phyloP scores from a whole-genome alignment of 2,888 invertebrate genomes.

The Imbricaverruca yamaguchii region DNA sequence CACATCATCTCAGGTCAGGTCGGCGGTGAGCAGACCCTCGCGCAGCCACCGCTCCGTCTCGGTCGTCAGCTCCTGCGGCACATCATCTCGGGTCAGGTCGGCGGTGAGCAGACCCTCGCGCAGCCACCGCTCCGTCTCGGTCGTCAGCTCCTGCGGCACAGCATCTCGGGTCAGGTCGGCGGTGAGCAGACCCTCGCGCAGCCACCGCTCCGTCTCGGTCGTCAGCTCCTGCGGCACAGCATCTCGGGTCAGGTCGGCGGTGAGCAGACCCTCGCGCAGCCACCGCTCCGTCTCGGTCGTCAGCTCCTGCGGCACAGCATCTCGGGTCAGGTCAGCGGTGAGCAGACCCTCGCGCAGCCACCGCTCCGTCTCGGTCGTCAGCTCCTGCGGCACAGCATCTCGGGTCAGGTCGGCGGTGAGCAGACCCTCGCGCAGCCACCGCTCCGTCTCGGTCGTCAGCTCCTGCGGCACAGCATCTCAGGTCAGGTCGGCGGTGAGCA shows the following conservation, averaged over 20 bases:
- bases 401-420: slow-evolving; percentile 50
- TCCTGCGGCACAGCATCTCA: no score
- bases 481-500: slow-evolving; percentile 49
- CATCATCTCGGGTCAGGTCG: no score
- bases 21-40: slow-evolving; percentile 37
- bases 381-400: not conserved
- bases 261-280: slow-evolving; percentile 4
- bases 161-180: no score
- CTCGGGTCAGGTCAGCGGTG: slow-evolving; percentile 52
- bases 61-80: not conserved
- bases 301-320: not conserved
- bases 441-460: not conserved
- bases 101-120: not conserved
- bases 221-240: not conserved
- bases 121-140: not conserved
- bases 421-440: slow-evolving; percentile 3
- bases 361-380: not conserved
- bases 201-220: not conserved
- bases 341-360: slow-evolving; percentile 7
- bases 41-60: not conserved
- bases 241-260: slow-evolving; percentile 55
- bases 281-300: not conserved
- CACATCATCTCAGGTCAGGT: no score
- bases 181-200: slow-evolving; percentile 1
- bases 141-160: not conserved